Conservation (phyloP, 2,888 invertebrate genomes). For the Ennomos erosarius region DNA sequence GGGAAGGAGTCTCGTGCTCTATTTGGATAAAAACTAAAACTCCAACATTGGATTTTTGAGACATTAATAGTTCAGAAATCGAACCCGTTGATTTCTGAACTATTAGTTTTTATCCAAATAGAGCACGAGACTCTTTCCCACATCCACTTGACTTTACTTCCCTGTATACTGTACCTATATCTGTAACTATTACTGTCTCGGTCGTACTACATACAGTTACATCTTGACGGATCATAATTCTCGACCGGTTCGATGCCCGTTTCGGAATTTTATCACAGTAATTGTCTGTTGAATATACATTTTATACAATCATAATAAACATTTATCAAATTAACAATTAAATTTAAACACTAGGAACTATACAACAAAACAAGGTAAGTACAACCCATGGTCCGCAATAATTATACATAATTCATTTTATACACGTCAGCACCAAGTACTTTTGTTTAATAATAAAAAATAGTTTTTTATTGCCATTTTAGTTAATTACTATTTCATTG, state of each 20-base stretch:
- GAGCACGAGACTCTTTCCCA: too few relatives aligned
- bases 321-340: not conserved
- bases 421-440: not conserved
- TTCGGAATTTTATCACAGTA: conserved; percentile 11
- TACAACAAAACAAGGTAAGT: not conserved
- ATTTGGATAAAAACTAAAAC: too few relatives aligned
- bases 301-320: conserved; percentile 1
- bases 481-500: not conserved
- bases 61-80: too few relatives aligned
- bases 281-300: not conserved
- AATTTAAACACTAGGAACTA: conserved; percentile 5
- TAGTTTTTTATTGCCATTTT: conserved; percentile 1
- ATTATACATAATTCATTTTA: not conserved
- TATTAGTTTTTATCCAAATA: too few relatives aligned
- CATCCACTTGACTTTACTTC: too few relatives aligned
- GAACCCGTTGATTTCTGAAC: not conserved
- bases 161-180: too few relatives aligned
- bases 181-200: too few relatives aligned
- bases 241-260: not conserved
- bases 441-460: not conserved
- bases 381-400: too few relatives aligned
- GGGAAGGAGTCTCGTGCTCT: too few relatives aligned
- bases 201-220: too few relatives aligned
- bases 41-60: too few relatives aligned
- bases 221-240: conserved; percentile 1